Conservation (phyloP, 2,113 vertebrate genomes). For the Microtus montanus region DNA sequence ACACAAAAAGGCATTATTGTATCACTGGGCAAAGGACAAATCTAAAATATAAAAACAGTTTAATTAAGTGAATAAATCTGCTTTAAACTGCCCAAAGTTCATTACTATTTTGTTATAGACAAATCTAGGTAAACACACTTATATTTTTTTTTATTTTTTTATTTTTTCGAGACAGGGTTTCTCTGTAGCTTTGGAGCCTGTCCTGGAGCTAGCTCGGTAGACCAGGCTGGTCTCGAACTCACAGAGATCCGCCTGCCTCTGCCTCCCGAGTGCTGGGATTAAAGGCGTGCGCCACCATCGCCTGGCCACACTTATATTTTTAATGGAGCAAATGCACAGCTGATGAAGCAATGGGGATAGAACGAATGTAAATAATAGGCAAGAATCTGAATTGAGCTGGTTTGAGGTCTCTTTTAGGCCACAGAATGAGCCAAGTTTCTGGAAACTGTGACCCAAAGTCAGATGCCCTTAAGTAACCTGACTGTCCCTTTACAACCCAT, state of each 20-base stretch:
- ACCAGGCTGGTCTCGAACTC: too few relatives aligned
- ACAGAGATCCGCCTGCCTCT: too few relatives aligned
- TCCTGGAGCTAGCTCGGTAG: too few relatives aligned
- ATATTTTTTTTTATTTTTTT: not conserved
- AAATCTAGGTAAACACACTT: not conserved
- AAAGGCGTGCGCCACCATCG: too few relatives aligned
- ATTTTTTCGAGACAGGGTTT: too few relatives aligned
- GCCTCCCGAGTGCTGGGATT: too few relatives aligned
- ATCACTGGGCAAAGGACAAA: not conserved
- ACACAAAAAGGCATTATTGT: not conserved
- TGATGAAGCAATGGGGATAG: not conserved
- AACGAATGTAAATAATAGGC: not conserved
- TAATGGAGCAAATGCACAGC: not conserved
- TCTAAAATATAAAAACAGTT: not conserved
- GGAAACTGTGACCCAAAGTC: not conserved
- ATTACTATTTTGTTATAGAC: not conserved
- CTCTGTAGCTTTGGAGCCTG: too few relatives aligned
- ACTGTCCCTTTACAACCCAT: not conserved
- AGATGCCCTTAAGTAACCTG: not conserved
- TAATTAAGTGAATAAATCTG: not conserved
- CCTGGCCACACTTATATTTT: not conserved
- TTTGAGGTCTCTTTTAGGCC: slow-evolving; percentile 41
- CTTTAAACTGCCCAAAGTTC: not conserved
- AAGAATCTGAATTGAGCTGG: not conserved
- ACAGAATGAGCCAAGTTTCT: slow-evolving; percentile 40